A percentile compares a stretch with the other conserved stretches of the same genome.
Evolutionary conservation across 2,113 vertebrate genomes (phyloP).

Genomic region (Capreolus pygargus): DNA sequence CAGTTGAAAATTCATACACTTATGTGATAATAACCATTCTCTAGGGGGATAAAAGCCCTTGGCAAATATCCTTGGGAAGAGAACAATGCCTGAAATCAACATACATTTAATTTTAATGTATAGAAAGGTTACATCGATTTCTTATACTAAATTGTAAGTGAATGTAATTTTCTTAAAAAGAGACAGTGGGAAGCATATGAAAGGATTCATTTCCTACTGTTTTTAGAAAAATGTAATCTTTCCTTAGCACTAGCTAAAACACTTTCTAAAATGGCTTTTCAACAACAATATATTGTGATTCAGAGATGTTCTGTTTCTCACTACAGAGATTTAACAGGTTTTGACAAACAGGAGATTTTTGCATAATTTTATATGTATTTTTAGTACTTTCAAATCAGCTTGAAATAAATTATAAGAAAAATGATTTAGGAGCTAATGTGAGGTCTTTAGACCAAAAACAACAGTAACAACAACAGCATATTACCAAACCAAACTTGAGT

Average conservation of each 20-base stretch:
- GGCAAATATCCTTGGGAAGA: neutral
- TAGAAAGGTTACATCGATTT: neutral
- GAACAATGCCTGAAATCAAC: neutral
- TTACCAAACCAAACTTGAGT: neutral
- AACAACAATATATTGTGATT: neutral
- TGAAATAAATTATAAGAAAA: conserved; percentile 16
- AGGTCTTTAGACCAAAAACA: neutral
- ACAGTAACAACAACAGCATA: neutral
- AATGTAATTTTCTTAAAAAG: neutral
- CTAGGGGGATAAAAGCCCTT: neutral
- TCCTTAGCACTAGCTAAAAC: neutral
- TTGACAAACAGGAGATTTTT: neutral
- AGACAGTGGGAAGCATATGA: neutral
- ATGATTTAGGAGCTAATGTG: neutral
- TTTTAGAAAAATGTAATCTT: neutral
- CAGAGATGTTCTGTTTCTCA: neutral
- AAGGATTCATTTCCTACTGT: neutral
- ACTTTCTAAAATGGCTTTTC: neutral
- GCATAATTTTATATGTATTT: neutral
- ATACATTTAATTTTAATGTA: neutral
- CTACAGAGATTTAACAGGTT: neutral
- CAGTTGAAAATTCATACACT: neutral
- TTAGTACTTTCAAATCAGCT: neutral
- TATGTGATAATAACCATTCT: neutral
- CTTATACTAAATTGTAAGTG: neutral